Evolutionary conservation across 2,888 invertebrate species (phyloP).

Genomic region (Drosophila falleni): DNA sequence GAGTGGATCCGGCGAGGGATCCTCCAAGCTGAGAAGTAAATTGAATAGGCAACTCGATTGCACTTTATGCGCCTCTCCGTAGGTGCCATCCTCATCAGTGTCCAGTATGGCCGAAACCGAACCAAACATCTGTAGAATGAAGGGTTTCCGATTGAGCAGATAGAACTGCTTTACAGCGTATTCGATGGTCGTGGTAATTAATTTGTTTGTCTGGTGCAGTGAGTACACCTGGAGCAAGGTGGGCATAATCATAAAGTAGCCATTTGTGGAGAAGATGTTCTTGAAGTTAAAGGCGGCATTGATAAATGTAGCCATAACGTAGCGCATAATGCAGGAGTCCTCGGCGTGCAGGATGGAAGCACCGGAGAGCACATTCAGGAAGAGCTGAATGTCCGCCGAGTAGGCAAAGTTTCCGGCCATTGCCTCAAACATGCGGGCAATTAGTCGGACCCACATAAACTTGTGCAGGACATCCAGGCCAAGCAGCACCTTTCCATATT

Average conservation of each 20-base stretch:
- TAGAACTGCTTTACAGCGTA: conserved; percentile 99
- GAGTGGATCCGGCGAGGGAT: conserved; percentile 96
- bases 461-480: conserved; percentile 99
- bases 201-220: conserved; percentile 98
- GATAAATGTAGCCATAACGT: conserved; percentile 98
- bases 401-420: conserved; percentile 99
- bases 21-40: conserved; percentile 95
- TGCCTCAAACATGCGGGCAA: conserved; percentile 98
- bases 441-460: conserved; percentile 98
- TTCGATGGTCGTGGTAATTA: conserved; percentile 97
- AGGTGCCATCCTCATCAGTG: conserved; percentile 93
- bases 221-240: conserved; percentile 98
- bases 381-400: conserved; percentile 98
- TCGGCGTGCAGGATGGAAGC: conserved; percentile 98
- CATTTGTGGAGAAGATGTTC: conserved; percentile 98
- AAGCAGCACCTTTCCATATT: conserved; percentile 94
- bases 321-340: conserved; percentile 97
- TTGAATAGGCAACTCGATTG: conserved; percentile 97
- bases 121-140: conserved; percentile 99
- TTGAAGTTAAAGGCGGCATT: conserved; percentile 99
- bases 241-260: conserved; percentile 99
- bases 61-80: conserved; percentile 97
- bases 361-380: conserved; percentile 98
- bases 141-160: conserved; percentile 98
- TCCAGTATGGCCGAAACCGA: conserved; percentile 98